phyloP scores from a whole-genome alignment of 2,113 vertebrate species.

The Engraulis encrasicolus region DNA sequence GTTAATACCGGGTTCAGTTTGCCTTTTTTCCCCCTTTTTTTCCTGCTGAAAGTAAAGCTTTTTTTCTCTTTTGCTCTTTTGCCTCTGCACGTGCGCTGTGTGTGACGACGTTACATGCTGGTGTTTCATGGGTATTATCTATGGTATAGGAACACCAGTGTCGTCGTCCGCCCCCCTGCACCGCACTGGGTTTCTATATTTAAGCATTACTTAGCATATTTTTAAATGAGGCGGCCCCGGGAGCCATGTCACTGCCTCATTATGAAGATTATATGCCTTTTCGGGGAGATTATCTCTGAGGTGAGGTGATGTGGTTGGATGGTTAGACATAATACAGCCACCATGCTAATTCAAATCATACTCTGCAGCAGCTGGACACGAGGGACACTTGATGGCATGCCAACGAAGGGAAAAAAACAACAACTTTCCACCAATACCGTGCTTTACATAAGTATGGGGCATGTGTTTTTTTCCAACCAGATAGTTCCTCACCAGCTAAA shows the following conservation, averaged over 20 bases:
- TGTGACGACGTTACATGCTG: constrained; percentile 59
- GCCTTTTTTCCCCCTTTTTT: not conserved
- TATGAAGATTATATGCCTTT: constrained; percentile 17
- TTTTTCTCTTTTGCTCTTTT: too few relatives aligned
- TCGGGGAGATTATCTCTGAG: not conserved
- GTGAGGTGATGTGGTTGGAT: constrained; percentile 15
- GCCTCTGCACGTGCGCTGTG: constrained; percentile 44
- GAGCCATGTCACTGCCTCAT: constrained; percentile 1
- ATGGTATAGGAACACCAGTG: constrained; percentile 25
- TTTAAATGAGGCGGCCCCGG: not conserved
- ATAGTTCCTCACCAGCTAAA: not conserved
- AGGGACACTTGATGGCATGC: not conserved
- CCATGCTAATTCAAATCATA: constrained; percentile 20
- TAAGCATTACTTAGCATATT: constrained; percentile 14
- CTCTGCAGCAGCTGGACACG: not conserved
- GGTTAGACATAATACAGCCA: constrained; percentile 3
- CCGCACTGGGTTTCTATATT: constrained; percentile 2
- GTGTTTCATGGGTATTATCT: constrained; percentile 56
- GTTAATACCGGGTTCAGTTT: not conserved
- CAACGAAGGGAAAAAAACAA: too few relatives aligned
- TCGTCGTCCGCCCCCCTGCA: too few relatives aligned
- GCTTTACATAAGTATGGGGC: not conserved
- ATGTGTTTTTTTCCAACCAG: not conserved
- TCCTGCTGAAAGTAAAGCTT: constrained; percentile 72
- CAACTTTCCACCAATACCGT: constrained; percentile 1